Percentiles rank a stretch among this genome's conserved stretches.
phyloP scores from a whole-genome alignment of 2,113 vertebrate species.

The Actinemys pallida region DNA sequence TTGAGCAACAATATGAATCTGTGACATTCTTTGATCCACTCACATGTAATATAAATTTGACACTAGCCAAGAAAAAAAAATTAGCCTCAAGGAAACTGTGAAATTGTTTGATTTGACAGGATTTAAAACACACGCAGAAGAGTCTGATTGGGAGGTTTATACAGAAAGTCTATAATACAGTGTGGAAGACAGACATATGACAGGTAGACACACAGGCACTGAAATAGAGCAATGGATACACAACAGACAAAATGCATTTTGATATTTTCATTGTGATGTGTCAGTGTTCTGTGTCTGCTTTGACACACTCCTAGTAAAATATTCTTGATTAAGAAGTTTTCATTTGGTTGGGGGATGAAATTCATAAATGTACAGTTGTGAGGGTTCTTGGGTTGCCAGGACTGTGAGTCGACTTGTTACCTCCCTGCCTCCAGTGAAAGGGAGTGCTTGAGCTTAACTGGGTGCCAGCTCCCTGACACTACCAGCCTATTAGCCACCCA shows the following conservation, averaged over 20 bases:
- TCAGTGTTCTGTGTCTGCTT: neutral
- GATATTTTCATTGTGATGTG: neutral
- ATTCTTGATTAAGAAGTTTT: neutral
- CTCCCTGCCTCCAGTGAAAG: too few species aligned
- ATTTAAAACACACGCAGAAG: constrained; percentile 20
- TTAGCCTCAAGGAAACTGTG: constrained; percentile 39
- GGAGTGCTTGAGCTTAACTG: too few species aligned
- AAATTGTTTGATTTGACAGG: constrained; percentile 50
- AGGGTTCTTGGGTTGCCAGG: neutral
- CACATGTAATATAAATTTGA: constrained; percentile 42
- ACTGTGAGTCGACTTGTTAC: neutral
- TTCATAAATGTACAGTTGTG: neutral
- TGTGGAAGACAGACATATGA: neutral
- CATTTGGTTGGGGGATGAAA: neutral
- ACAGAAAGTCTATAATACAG: neutral
- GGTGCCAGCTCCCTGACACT: too few species aligned
- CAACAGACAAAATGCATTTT: neutral
- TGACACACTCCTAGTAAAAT: neutral
- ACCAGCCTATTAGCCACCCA: too few species aligned
- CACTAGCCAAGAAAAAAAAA: constrained; percentile 40
- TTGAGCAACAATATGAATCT: constrained; percentile 32
- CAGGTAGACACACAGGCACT: neutral
- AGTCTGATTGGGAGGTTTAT: neutral
- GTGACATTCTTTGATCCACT: constrained; percentile 38
- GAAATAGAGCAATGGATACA: fast-evolving